phyloP scores from a whole-genome alignment of 2,113 vertebrate species.

The Scatophagus argus region DNA sequence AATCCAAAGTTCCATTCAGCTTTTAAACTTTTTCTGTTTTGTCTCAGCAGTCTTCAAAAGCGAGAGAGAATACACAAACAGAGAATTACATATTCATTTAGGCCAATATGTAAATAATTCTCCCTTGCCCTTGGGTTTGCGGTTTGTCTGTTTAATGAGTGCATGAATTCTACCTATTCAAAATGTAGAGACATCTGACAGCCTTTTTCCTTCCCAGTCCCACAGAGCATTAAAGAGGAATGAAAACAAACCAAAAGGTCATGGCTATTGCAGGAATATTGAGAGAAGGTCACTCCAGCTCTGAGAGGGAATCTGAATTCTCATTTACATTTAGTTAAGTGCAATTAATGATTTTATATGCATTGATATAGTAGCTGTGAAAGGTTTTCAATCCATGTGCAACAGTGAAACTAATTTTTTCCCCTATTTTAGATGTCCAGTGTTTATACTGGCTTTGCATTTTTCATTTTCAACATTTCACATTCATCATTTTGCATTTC shows the following conservation, averaged over 20 bases:
- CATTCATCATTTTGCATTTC: too few species aligned
- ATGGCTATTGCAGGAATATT: neutral
- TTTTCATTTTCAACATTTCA: neutral
- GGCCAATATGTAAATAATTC: slow-evolving; percentile 43
- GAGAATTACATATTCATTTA: slow-evolving; percentile 42
- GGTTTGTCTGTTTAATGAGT: slow-evolving; percentile 32
- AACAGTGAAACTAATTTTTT: neutral
- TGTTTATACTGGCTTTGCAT: neutral
- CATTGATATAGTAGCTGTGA: neutral
- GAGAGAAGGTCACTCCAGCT: neutral
- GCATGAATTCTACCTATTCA: slow-evolving; percentile 15
- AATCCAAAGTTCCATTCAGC: neutral
- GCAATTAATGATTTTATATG: neutral
- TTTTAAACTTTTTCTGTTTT: slow-evolving; percentile 18
- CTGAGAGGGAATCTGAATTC: neutral
- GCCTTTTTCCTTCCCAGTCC: slow-evolving; percentile 2
- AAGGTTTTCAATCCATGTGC: neutral
- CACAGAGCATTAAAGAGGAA: slow-evolving; percentile 3
- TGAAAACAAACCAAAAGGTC: slow-evolving; percentile 39
- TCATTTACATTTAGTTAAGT: neutral
- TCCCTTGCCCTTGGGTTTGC: slow-evolving; percentile 41
- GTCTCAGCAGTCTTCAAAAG: slow-evolving; percentile 1
- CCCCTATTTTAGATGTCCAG: neutral
- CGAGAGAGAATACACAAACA: slow-evolving; percentile 25
- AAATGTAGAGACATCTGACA: slow-evolving; percentile 26